Conservation (phyloP, 2,888 invertebrate genomes). For the Bombylius major region DNA sequence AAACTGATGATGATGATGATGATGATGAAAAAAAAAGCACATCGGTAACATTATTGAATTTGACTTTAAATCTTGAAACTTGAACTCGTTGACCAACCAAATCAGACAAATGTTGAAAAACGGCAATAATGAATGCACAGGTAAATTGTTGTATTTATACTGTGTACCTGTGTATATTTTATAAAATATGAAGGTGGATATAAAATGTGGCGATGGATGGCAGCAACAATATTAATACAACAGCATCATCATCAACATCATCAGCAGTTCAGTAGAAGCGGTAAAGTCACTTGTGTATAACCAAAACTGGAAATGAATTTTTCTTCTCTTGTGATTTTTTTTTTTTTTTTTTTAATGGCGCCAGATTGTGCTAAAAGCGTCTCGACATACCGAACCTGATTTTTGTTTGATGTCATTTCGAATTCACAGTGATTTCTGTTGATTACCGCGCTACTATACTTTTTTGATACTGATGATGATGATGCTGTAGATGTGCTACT, state of each 20-base stretch:
- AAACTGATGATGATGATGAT: no score
- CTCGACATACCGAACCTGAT: not conserved
- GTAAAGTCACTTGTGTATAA: not conserved
- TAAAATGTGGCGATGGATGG: not conserved
- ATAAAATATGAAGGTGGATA: not conserved
- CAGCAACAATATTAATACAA: not conserved
- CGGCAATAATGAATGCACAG: not conserved
- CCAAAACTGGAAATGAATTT: not conserved
- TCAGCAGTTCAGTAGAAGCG: not conserved
- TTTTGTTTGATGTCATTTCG: not conserved
- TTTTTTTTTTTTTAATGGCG: not conserved
- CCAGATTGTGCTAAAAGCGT: not conserved
- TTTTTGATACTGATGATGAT: not conserved
- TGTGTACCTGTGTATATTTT: not conserved
- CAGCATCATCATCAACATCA: not conserved
- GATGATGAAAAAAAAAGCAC: not conserved
- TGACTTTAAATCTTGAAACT: not conserved
- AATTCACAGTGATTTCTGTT: not conserved
- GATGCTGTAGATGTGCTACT: no score
- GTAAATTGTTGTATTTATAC: not conserved
- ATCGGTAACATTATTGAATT: not conserved
- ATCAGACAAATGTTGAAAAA: not conserved
- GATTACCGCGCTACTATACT: not conserved
- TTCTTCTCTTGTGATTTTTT: no score
- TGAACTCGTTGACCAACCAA: not conserved